Percentiles rank a stretch among this genome's conserved stretches.
Conservation (phyloP, 2,113 vertebrate genomes). For the Chaetops frenatus region DNA sequence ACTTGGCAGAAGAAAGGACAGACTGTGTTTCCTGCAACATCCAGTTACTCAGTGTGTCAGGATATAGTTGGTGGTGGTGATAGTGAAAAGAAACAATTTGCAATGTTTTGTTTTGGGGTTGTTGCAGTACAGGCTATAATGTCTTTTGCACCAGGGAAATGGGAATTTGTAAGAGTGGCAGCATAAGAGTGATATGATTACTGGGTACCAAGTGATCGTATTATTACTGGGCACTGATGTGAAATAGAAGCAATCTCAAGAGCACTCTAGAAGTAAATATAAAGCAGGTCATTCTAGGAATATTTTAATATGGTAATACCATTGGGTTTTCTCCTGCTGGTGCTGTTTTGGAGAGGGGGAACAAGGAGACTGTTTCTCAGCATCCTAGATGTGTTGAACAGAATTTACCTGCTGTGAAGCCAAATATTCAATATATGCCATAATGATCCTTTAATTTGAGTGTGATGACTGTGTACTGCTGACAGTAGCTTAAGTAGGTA, state of each 20-base stretch:
- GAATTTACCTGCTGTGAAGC: constrained; percentile 30
- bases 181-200: not conserved
- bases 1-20: not conserved
- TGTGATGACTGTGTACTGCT: not conserved
- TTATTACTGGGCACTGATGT: not conserved
- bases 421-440: not conserved
- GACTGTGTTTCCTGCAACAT: not conserved
- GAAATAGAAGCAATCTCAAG: not conserved
- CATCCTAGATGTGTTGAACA: not conserved
- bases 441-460: constrained; percentile 40
- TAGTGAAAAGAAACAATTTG: not conserved
- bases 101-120: not conserved
- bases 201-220: not conserved
- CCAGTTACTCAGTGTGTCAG: not conserved
- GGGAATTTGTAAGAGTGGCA: not conserved
- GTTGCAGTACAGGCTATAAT: not conserved
- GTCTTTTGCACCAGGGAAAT: not conserved
- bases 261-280: not conserved
- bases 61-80: not conserved
- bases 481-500: constrained; percentile 9
- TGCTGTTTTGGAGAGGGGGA: not conserved
- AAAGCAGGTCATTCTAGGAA: not conserved
- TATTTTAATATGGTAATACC: not conserved
- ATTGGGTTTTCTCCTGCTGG: not conserved
- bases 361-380: not conserved